Evolutionary conservation across 2,888 invertebrate genomes (phyloP), one percentile per base, ranked within the genome.

Genomic region (Heliconius ethilla): DNA sequence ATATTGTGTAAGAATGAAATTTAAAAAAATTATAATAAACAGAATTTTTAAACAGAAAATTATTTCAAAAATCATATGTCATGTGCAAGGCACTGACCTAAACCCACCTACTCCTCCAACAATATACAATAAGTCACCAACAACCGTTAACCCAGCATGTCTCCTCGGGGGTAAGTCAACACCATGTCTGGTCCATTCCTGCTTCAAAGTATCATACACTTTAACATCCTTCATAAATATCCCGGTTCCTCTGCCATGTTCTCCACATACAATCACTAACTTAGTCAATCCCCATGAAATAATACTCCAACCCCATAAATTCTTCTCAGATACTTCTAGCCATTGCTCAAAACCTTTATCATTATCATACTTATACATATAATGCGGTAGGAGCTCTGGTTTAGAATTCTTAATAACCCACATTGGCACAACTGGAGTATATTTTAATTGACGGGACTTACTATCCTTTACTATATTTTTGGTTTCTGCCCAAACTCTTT

Each of bases 261-360:
- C 94, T 7, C 94, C 94, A 70, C 93, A 87, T 5, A 91, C 91
- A 37, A 92, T 83, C 0, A 93, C 88, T 29, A 94, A 79, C 80
- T 88, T 92, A 9, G 87, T 88, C 13, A 87, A 82, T 5, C 92
- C 91, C 92, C 92, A 94, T 2, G 87, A 82, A 0, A 87, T 84
- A n/a, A 92, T 82, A 83, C 86, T 91, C 93, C 93, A 94, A 3
- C 94, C 94, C 94, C 94, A 94, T 62, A 93, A 82, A 77, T 87
- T 85, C 55, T 87, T 89, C n/a, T 92, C 90, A 5, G 88, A 87
- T 3, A 93, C 87, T 82, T 92, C 90, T 59, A 93, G 77, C 90
- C 91, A 94, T 63, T 87, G 84, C 7, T 87, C 83, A 79, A 92
- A 91, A 2, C 89, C 91, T 15, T 75, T 82, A 3, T 86, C 83